Evolutionary conservation across 2,113 vertebrate species (phyloP).

Genomic region (Zosterops borbonicus): DNA sequence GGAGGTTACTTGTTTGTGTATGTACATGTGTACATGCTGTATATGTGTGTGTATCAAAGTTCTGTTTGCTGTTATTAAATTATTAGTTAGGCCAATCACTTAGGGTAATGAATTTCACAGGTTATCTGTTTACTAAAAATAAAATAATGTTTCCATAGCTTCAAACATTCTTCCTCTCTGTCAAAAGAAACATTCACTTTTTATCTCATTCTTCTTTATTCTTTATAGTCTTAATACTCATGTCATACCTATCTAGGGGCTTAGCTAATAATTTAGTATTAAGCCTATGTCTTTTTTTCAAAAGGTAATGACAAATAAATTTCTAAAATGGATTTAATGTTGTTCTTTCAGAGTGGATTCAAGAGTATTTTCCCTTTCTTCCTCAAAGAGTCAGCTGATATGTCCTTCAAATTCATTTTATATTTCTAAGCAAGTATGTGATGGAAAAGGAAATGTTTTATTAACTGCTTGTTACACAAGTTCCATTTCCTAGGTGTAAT

Average conservation of each 20-base stretch:
- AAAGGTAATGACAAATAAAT: background rate
- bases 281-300: background rate
- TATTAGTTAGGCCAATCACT: background rate
- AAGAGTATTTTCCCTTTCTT: background rate
- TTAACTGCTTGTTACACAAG: background rate
- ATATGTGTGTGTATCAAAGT: background rate
- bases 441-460: background rate
- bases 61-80: background rate
- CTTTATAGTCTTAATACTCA: background rate
- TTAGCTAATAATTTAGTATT: background rate
- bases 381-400: background rate
- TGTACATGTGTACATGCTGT: background rate
- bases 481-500: background rate
- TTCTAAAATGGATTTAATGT: background rate
- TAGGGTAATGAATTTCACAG: background rate
- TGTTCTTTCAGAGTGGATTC: background rate
- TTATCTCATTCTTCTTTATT: background rate
- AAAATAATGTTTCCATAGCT: background rate
- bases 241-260: background rate
- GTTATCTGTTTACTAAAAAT: background rate
- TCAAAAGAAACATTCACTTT: background rate
- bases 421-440: background rate
- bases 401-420: background rate
- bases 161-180: background rate
- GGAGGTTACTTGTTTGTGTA: background rate